Percentiles rank a stretch among this genome's conserved stretches.
These are phyloP conservation scores for Planococcus citri DNA, from an alignment of 1,140 invertebrate species.

Conservation along the genomic window DNA sequence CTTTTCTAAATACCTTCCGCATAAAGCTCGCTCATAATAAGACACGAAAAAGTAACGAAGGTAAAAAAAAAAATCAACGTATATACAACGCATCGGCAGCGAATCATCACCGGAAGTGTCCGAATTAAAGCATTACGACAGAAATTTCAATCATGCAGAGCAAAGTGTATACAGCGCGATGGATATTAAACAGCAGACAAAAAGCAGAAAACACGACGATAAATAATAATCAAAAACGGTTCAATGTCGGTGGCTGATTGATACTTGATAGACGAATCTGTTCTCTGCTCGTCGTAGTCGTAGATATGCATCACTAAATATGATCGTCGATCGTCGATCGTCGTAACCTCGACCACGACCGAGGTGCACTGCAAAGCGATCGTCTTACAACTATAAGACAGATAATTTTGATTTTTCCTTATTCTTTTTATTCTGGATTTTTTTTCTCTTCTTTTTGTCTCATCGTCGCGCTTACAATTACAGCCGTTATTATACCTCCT, in stretches of 20 bases:
- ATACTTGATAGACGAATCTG: constrained; percentile 12
- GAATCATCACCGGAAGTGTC: constrained; percentile 17
- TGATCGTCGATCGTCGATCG: constrained; percentile 8
- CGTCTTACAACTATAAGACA: no score
- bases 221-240: constrained; percentile 9
- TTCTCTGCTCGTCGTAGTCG: background rate
- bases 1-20: no score
- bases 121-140: constrained; percentile 17
- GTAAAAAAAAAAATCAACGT: no score
- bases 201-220: constrained; percentile 7
- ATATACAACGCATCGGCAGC: background rate
- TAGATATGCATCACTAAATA: constrained; percentile 16
- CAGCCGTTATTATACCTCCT: background rate
- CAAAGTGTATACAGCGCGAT: background rate
- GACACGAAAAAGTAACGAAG: no score
- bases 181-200: background rate
- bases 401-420: background rate
- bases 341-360: background rate
- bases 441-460: background rate
- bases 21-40: no score
- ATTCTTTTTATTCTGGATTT: background rate
- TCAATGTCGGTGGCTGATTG: constrained; percentile 16
- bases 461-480: background rate
- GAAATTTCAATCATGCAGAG: constrained; percentile 15
- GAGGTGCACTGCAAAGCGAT: background rate